A percentile compares a stretch with the other conserved stretches of the same genome.
phyloP scores from a whole-genome alignment of 2,797 vertebrate genomes.

The Poecilia velifera region DNA sequence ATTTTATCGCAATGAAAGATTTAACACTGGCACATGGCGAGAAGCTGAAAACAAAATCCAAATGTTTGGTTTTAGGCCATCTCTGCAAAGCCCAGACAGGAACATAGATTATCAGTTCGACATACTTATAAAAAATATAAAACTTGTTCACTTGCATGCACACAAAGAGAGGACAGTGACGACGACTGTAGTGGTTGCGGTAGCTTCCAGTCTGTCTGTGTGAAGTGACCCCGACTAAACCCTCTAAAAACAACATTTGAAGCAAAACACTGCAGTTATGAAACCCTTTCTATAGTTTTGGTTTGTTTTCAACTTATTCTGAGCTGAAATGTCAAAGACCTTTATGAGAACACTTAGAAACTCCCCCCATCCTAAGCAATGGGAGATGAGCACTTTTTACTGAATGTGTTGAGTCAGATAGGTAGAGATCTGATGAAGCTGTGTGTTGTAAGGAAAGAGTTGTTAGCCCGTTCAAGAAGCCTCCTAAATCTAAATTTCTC shows the following conservation, averaged over 20 bases:
- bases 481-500: background rate
- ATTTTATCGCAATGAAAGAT: constrained; percentile 71
- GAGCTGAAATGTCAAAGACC: background rate
- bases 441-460: background rate
- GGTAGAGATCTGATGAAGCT: background rate
- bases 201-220: background rate
- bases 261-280: background rate
- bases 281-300: background rate
- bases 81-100: constrained; percentile 45
- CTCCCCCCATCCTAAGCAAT: background rate
- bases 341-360: background rate
- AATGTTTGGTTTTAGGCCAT: constrained; percentile 50
- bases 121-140: constrained; percentile 43
- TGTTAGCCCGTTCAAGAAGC: background rate
- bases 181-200: background rate
- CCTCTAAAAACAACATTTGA: background rate
- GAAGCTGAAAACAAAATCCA: constrained; percentile 56
- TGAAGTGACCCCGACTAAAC: background rate
- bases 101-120: constrained; percentile 47
- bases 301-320: background rate
- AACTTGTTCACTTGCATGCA: constrained; percentile 58
- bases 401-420: background rate
- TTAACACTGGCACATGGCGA: constrained; percentile 55
- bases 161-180: background rate
- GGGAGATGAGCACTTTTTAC: background rate